Evolutionary conservation across 2,888 invertebrate genomes (phyloP).

Genomic region (Blera fallax): DNA sequence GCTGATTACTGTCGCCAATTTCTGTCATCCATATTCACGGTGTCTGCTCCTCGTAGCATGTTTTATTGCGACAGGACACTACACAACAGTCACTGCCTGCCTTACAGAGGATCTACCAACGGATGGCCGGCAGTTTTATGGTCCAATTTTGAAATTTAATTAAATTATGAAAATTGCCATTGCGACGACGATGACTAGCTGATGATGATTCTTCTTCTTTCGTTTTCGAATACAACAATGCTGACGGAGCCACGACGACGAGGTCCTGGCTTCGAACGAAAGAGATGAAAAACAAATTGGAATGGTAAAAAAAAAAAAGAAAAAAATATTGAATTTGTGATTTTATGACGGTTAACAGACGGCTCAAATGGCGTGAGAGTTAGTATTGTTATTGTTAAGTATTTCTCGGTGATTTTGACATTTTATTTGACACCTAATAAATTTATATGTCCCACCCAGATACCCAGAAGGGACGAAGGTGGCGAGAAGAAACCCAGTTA

Average conservation of each 20-base stretch:
- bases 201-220: background rate
- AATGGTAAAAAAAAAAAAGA: background rate
- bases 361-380: conserved; percentile 28
- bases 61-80: conserved; percentile 31
- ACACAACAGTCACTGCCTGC: background rate
- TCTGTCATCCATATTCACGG: conserved; percentile 11
- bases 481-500: background rate
- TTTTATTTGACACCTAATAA: conserved; percentile 39
- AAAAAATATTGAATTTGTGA: conserved; percentile 32
- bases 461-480: background rate
- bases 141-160: conserved; percentile 52
- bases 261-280: background rate
- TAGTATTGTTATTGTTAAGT: background rate
- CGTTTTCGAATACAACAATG: background rate
- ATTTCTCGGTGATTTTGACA: conserved; percentile 22
- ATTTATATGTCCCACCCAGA: background rate
- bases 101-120: background rate
- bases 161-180: conserved; percentile 41
- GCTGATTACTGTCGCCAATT: conserved; percentile 38
- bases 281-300: background rate
- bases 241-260: background rate
- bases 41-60: conserved; percentile 6
- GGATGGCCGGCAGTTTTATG: conserved; percentile 6
- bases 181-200: background rate
- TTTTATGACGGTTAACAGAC: conserved; percentile 37